Base-by-base conservation (phyloP, 2,797 vertebrate species). In the Vultur gryphus region DNA sequence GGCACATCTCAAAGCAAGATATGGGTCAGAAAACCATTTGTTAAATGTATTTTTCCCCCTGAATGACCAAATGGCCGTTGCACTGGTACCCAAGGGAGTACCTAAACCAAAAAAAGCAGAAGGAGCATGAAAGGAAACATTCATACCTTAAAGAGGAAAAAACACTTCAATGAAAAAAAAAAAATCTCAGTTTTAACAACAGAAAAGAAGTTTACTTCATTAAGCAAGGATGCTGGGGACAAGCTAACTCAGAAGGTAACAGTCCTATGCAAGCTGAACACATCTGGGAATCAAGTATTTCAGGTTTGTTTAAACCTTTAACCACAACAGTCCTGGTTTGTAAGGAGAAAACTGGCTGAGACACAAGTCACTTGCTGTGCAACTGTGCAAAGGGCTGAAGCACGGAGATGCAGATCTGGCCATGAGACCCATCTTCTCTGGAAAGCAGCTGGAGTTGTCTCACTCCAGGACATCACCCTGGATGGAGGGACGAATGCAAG, bases 11-110 rank as follows among this genome's bases (percentile, higher is more conserved):
- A 59, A 48, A 84, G 89, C 91, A 89, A 97, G 95, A 96, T 93
- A 96, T 95, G 86, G 95, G 96, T 97, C 97, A 96, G 93, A 91
- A 97, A 97, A 97, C 92, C 87, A 97, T 95, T 96, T 97, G 93
- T 88, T 95, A 97, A 98, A 95, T 94, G 94, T 85, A 91, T 95
- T 97, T 97, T 97, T 97, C 88, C 93, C 72, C 92, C 73, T 71
- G 83, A 98, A 95, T 95, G 95, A 96, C 93, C 96, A 97, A 97
- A 95, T 96, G 90, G 96, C 71, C 93, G 84, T 76, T 91, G 83
- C 72, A 65, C 76, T 86, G 66, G 70, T 87, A 97, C 97, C 94
- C 92, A 5, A 95, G 95, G 94, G 95, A 95, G 48, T 81, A 85
- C 55, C 80, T 72, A 95, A 87, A 87, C 76, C 75, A 90, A 95